Percentiles rank a stretch among this genome's conserved stretches.
phyloP scores from a whole-genome alignment of 2,888 invertebrate species.

The Pelosia muscerda region DNA sequence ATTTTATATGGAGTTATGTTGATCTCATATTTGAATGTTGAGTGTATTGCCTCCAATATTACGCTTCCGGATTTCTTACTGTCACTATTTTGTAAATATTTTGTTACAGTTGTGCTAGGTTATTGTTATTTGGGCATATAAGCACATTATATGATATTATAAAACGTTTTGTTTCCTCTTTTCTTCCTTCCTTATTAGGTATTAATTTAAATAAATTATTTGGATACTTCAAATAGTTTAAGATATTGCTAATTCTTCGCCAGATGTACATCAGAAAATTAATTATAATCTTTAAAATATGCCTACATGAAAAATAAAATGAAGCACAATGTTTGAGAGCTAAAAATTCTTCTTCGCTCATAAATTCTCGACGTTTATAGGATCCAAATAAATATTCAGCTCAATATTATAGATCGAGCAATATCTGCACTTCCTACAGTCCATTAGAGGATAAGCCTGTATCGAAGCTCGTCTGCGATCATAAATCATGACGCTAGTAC shows the following conservation, averaged over 20 bases:
- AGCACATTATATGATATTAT: not conserved
- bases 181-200: not conserved
- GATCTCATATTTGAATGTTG: slow-evolving; percentile 46
- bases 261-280: too few species aligned
- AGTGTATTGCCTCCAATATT: slow-evolving; percentile 32
- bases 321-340: too few species aligned
- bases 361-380: not conserved
- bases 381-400: slow-evolving; percentile 15
- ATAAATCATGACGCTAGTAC: slow-evolving; percentile 47
- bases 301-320: not conserved
- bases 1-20: slow-evolving; percentile 41
- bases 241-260: too few species aligned
- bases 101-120: slow-evolving; percentile 12
- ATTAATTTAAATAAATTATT: not conserved
- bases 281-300: too few species aligned
- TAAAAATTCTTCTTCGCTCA: not conserved
- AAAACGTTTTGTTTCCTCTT: not conserved
- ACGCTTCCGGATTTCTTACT: slow-evolving; percentile 27
- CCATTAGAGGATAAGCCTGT: slow-evolving; percentile 53
- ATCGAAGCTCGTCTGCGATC: slow-evolving; percentile 42
- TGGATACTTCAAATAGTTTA: too few species aligned
- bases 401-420: slow-evolving; percentile 34
- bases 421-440: slow-evolving; percentile 42
- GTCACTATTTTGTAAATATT: slow-evolving; percentile 22
- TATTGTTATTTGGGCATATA: not conserved